Evolutionary conservation across 2,797 vertebrate genomes (phyloP).

Genomic region (Smutsia temminckii): DNA sequence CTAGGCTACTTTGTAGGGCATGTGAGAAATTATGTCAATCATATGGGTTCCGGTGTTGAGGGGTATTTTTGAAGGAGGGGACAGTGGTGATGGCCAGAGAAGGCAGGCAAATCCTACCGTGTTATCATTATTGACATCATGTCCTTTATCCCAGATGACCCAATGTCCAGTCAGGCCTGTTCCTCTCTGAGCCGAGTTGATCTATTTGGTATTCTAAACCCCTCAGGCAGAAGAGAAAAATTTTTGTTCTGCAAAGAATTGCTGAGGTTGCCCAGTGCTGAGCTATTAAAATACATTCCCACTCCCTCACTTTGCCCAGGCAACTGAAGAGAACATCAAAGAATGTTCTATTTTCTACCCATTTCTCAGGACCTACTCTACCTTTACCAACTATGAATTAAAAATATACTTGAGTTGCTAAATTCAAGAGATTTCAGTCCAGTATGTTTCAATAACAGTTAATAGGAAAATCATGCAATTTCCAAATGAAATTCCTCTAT

Average conservation of each 20-base stretch:
- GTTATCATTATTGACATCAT: background rate
- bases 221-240: background rate
- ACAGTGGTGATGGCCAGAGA: background rate
- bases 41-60: background rate
- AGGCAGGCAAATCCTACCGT: background rate
- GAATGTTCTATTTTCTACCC: background rate
- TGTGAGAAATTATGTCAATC: background rate
- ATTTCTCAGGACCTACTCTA: slow-evolving; percentile 2
- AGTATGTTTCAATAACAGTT: background rate
- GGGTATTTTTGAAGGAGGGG: background rate
- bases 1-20: background rate
- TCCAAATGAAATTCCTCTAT: background rate
- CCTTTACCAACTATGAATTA: slow-evolving; percentile 7
- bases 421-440: background rate
- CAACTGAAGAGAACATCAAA: background rate
- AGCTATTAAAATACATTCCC: background rate
- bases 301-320: background rate
- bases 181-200: background rate
- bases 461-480: background rate
- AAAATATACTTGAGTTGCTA: background rate
- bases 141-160: background rate
- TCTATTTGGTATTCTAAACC: background rate
- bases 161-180: background rate
- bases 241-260: background rate
- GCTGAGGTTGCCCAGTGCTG: background rate